Evolutionary conservation across 1,140 invertebrate genomes (phyloP), one percentile per base, ranked within the genome.

Genomic region (Drosophila bocki): DNA sequence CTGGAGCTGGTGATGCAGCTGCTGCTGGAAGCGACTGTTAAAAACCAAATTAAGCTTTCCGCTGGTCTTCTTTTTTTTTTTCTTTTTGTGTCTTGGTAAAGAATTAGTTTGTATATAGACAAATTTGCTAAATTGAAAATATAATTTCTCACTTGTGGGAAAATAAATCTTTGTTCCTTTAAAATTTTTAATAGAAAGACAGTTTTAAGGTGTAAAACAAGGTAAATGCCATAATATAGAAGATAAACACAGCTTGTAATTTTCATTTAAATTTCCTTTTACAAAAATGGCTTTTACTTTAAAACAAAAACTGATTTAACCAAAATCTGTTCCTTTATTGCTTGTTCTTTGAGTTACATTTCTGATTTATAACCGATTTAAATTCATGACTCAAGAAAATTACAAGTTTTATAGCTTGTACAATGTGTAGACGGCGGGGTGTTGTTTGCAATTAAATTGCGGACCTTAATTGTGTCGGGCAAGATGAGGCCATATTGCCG

Each of bases 401-500:
- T 35, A 29, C 35, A 48, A 37, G 22, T 74, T 72, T 74, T 26
- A 74, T 60, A n/a, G 68, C 70, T 22, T 51, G 29, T 41, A 32
- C 5, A 57, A 22, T 58, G 64, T 12, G 7, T 44, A 19, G 33
- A 26, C 9, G 35, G 33, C 51, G 17, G 17, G 12, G 12, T 32
- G 26, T 41, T 70, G 32, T 50, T 70, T 17, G 37, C 53, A 17
- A 44, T 72, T 60, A 51, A 72, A 72, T 51, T 60, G 37, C 13
- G 37, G 15, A 39, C 32, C 68, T 32, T 74, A 72, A 72, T 60
- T 72, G 68, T 60, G 22, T 26, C 33, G 13, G 33, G 19, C 37
- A 15, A 47, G 63, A 56, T 54, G 63, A 39, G 45, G 50, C 63
- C 67, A 72, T 71, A 72, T 72, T 72, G 70, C 53, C 68, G 37